A percentile compares a stretch with the other conserved stretches of the same genome.
Conservation (phyloP, 1,140 invertebrate genomes). For the Lethocerus indicus region DNA sequence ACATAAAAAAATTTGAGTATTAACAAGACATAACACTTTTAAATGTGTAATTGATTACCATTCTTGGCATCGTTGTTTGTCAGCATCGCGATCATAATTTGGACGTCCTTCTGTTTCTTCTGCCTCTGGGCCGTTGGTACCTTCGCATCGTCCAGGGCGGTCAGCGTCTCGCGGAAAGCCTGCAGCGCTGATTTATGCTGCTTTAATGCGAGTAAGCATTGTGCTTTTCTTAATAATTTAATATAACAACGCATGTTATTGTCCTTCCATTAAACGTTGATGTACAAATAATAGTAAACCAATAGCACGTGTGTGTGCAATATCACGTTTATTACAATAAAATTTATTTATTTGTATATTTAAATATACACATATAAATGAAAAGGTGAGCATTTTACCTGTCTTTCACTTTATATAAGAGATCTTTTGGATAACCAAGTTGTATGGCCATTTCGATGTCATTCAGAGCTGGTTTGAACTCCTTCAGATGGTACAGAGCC, state of each 20-base stretch:
- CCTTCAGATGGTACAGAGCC: slow-evolving; percentile 58
- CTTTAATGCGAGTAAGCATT: slow-evolving; percentile 55
- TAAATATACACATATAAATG: neutral
- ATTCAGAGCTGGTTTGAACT: slow-evolving; percentile 41
- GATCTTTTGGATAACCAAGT: slow-evolving; percentile 51
- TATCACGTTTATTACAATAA: neutral
- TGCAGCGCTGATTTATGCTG: slow-evolving; percentile 44
- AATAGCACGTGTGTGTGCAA: neutral
- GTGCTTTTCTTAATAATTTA: slow-evolving; percentile 28
- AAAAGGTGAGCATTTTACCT: slow-evolving; percentile 25
- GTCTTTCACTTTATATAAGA: slow-evolving; percentile 60
- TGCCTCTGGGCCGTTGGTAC: slow-evolving; percentile 42
- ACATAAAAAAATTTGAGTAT: neutral
- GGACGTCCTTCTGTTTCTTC: slow-evolving; percentile 45
- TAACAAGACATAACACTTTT: neutral
- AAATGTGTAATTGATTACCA: slow-evolving; percentile 12
- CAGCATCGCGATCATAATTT: slow-evolving; percentile 52
- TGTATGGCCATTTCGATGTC: slow-evolving; percentile 55
- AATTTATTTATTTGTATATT: neutral
- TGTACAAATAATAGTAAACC: neutral
- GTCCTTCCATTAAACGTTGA: neutral
- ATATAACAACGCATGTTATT: neutral
- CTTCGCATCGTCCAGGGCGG: slow-evolving; percentile 40
- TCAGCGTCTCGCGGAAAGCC: slow-evolving; percentile 44
- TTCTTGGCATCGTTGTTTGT: slow-evolving; percentile 24